Percentiles rank a stretch among this genome's conserved stretches.
These are phyloP conservation scores for Malurus alboscapulatus DNA, from an alignment of 2,113 vertebrate genomes.

Conservation along the genomic window DNA sequence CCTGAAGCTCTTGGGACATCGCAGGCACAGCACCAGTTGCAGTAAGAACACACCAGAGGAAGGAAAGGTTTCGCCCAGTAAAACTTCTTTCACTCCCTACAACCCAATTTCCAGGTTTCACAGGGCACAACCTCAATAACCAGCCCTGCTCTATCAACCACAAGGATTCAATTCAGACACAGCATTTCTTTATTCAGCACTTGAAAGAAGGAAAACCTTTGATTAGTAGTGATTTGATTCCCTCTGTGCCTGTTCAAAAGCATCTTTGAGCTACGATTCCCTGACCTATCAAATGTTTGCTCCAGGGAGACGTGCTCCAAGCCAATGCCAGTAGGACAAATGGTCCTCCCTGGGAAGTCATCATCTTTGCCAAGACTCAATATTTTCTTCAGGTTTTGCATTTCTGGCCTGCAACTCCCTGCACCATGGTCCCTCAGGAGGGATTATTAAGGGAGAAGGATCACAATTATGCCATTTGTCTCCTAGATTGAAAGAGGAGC, in stretches of 20 bases:
- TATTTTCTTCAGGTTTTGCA: neutral
- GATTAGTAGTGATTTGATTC: neutral
- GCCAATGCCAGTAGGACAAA: neutral
- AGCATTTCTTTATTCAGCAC: neutral
- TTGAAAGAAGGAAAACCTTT: neutral
- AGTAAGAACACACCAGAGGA: neutral
- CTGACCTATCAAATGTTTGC: neutral
- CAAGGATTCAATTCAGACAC: neutral
- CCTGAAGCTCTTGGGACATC: neutral
- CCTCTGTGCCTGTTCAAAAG: neutral
- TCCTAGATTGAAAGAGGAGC: neutral
- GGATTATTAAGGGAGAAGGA: neutral
- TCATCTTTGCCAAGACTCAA: neutral
- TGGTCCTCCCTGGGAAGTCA: neutral
- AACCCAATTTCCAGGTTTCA: neutral
- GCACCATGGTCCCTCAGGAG: rapidly evolving
- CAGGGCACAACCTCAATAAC: neutral
- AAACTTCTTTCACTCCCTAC: neutral
- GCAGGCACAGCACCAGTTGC: neutral
- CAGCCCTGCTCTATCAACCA: neutral
- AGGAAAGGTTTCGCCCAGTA: neutral
- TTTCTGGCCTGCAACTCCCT: neutral
- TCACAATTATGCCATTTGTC: neutral
- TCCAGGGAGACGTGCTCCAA: neutral
- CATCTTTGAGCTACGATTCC: neutral